Conservation (phyloP, 2,797 vertebrate species). For the Amphiprion clarkii region DNA sequence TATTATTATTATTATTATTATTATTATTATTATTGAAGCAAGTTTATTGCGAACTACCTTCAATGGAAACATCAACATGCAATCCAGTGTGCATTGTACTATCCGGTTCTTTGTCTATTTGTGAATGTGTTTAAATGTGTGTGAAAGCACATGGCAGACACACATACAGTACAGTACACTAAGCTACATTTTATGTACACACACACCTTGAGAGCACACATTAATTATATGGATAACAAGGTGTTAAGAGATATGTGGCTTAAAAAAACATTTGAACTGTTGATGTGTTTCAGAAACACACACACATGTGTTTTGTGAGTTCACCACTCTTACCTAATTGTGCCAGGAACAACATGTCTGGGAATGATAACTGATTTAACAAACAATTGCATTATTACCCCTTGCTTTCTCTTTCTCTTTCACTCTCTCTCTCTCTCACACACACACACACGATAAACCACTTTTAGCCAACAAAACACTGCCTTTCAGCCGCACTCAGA, state of each 20-base stretch:
- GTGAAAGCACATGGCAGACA: neutral
- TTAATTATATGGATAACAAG: constrained; percentile 45
- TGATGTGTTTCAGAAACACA: constrained; percentile 2
- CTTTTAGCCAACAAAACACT: constrained; percentile 29
- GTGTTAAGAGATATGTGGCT: constrained; percentile 39
- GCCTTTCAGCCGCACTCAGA: constrained; percentile 37
- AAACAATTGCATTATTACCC: constrained; percentile 46
- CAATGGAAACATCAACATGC: too few relatives aligned
- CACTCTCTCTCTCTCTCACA: neutral
- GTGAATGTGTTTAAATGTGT: neutral
- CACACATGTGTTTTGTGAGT: neutral
- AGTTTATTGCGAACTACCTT: too few relatives aligned
- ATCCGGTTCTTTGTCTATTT: neutral
- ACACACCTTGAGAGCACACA: too few relatives aligned
- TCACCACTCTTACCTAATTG: constrained; percentile 40
- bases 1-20: too few relatives aligned
- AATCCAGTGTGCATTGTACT: neutral
- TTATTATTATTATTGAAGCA: too few relatives aligned
- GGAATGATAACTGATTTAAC: constrained; percentile 51
- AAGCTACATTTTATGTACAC: too few relatives aligned
- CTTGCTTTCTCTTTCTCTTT: neutral
- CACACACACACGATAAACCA: neutral
- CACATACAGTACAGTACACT: neutral
- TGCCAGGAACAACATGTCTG: constrained; percentile 40
- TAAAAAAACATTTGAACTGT: constrained; percentile 36